Conservation (phyloP, 2,113 vertebrate genomes). For the Corythornis madagascariensis region DNA sequence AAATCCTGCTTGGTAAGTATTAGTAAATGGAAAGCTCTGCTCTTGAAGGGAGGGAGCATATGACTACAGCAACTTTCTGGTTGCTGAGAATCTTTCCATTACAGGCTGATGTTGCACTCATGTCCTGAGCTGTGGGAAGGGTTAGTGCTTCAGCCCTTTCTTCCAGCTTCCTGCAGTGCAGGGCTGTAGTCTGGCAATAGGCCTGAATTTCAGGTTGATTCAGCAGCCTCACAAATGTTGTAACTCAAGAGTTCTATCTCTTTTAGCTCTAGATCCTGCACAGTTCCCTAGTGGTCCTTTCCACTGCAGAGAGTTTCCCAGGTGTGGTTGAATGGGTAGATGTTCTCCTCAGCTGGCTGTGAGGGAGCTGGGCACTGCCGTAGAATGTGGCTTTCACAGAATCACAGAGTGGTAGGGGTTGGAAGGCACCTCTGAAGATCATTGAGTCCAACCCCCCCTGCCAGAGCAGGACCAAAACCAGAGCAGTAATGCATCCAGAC, state of each 20-base stretch:
- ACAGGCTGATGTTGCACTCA: neutral
- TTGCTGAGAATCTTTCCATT: neutral
- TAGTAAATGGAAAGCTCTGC: neutral
- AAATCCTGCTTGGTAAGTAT: neutral
- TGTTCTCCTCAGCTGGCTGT: neutral
- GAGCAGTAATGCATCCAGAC: no score
- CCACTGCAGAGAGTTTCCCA: neutral
- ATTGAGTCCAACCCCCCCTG: no score
- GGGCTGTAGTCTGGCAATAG: neutral
- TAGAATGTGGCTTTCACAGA: neutral
- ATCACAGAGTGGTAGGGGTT: no score
- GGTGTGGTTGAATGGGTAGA: neutral
- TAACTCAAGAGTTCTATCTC: neutral
- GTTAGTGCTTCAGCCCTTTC: neutral
- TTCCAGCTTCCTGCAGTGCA: neutral
- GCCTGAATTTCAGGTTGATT: neutral
- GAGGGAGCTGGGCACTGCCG: rapidly evolving
- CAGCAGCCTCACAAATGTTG: neutral
- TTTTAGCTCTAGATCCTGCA: neutral
- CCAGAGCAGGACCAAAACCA: no score
- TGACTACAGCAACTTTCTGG: neutral
- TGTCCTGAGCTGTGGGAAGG: neutral
- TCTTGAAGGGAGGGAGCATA: neutral
- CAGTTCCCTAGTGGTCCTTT: neutral
- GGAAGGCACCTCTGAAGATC: no score